phyloP scores from a whole-genome alignment of 2,797 vertebrate genomes.

The Argya squamiceps region DNA sequence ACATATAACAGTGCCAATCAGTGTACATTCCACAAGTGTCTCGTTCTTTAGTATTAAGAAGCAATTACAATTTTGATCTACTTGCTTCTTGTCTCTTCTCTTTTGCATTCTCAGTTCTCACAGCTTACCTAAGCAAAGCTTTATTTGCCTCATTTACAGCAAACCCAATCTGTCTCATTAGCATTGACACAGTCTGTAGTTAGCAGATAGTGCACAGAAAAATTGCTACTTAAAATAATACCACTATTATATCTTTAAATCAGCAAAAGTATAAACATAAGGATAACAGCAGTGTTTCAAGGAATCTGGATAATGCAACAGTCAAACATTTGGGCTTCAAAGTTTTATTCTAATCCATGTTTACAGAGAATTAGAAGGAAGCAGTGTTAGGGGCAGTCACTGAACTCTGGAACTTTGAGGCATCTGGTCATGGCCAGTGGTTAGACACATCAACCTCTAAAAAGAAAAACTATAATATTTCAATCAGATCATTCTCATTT shows the following conservation, averaged over 20 bases:
- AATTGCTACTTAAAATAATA: background rate
- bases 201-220: background rate
- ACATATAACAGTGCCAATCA: background rate
- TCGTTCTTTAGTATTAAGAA: background rate
- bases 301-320: background rate
- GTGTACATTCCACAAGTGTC: background rate
- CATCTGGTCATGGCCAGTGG: background rate
- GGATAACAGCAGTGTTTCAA: background rate
- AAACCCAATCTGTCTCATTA: slow-evolving; percentile 12
- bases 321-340: background rate
- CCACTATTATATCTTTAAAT: background rate
- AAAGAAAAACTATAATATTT: slow-evolving; percentile 7
- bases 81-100: background rate
- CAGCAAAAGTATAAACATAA: background rate
- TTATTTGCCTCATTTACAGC: slow-evolving; percentile 2
- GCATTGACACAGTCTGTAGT: background rate
- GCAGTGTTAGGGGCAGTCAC: background rate
- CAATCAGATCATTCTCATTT: background rate
- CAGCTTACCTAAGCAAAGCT: background rate
- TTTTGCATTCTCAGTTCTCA: background rate
- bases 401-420: background rate
- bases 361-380: background rate
- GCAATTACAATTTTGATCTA: background rate
- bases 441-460: background rate
- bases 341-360: slow-evolving; percentile 3